Conservation (phyloP, 2,113 vertebrate genomes). For the Passer montanus region DNA sequence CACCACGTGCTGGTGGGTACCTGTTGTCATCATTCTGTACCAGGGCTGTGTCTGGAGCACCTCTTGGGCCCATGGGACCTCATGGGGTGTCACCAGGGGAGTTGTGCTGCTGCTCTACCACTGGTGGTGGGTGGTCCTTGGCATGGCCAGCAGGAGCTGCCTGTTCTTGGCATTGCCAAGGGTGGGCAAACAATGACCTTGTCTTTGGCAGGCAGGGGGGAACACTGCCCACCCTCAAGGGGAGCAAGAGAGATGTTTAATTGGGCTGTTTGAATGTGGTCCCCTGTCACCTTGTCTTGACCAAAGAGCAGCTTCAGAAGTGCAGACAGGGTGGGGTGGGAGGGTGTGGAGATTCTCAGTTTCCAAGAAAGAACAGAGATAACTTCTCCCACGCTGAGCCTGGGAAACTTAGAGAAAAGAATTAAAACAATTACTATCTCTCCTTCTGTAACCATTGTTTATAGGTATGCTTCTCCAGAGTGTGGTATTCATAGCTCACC, state of each 20-base stretch:
- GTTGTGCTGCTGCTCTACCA: background rate
- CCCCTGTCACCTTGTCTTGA: background rate
- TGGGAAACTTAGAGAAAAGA: too few species aligned
- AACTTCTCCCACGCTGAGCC: too few species aligned
- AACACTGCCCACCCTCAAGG: background rate
- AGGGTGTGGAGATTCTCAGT: too few species aligned
- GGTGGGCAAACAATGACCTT: background rate
- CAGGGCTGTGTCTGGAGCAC: background rate
- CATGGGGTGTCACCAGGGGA: accelerated
- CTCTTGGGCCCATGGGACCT: background rate
- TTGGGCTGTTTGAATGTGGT: background rate
- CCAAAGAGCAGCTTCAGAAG: background rate
- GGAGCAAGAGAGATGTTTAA: background rate
- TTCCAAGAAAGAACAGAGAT: too few species aligned
- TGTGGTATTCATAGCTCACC: too few species aligned
- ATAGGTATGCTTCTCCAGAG: too few species aligned
- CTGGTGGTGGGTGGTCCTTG: background rate
- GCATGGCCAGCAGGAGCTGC: background rate
- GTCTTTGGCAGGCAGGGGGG: background rate
- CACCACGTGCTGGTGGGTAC: accelerated
- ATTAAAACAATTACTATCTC: too few species aligned
- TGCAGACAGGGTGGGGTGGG: accelerated
- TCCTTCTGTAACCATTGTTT: too few species aligned
- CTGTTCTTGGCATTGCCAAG: background rate
- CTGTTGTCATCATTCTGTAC: accelerated